phyloP scores from a whole-genome alignment of 2,888 invertebrate species.

The Cataglyphis albicans region DNA sequence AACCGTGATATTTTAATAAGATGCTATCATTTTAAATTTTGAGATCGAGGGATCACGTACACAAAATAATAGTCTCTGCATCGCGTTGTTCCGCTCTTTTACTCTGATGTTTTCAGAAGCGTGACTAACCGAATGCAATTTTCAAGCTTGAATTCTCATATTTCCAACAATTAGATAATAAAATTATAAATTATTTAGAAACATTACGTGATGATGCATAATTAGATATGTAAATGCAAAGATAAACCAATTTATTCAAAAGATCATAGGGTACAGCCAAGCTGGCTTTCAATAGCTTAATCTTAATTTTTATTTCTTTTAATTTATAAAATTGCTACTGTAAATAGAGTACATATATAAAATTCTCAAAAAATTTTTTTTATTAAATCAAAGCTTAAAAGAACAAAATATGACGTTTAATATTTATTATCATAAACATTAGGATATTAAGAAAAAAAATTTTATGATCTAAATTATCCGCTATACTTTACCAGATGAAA shows the following conservation, averaged over 20 bases:
- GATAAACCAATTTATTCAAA: background rate
- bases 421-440: background rate
- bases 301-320: background rate
- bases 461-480: background rate
- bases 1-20: conserved; percentile 47
- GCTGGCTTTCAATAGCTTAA: background rate
- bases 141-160: conserved; percentile 52
- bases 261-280: background rate
- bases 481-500: background rate
- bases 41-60: conserved; percentile 24
- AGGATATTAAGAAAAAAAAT: background rate
- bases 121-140: conserved; percentile 34
- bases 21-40: conserved; percentile 37
- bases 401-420: background rate
- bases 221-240: conserved; percentile 14
- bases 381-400: background rate
- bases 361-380: background rate
- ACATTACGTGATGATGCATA: conserved; percentile 3
- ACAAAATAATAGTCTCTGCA: conserved; percentile 47
- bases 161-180: conserved; percentile 62
- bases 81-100: background rate
- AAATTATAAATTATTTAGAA: conserved; percentile 2
- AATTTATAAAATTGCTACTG: background rate
- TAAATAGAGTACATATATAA: background rate
- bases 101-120: conserved; percentile 18